A percentile compares a stretch with the other conserved stretches of the same genome.
These are phyloP conservation scores for Casuarius casuarius DNA, from an alignment of 2,113 vertebrate genomes.

Conservation along the genomic window DNA sequence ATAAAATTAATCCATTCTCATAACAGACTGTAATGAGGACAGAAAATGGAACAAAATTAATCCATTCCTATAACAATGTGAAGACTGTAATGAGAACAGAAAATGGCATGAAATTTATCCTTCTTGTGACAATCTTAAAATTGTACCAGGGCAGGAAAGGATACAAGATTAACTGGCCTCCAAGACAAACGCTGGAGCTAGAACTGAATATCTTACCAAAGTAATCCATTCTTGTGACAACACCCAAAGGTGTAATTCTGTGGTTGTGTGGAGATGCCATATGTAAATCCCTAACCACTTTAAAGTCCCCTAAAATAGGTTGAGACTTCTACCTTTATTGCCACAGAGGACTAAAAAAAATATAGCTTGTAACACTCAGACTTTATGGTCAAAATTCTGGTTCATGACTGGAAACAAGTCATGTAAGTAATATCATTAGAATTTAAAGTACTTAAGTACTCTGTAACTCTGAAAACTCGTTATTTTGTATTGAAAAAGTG, in stretches of 20 bases:
- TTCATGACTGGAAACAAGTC: not conserved
- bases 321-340: not conserved
- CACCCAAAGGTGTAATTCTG: not conserved
- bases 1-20: slow-evolving; percentile 82
- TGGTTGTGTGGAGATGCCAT: not conserved
- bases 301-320: slow-evolving; percentile 1
- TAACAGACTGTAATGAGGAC: slow-evolving; percentile 77
- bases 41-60: slow-evolving; percentile 81
- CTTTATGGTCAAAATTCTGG: not conserved
- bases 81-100: slow-evolving; percentile 78
- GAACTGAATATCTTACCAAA: slow-evolving; percentile 45
- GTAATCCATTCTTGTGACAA: slow-evolving; percentile 16
- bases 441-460: not conserved
- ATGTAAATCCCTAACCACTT: slow-evolving; percentile 35
- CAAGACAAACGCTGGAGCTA: slow-evolving; percentile 53
- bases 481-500: not conserved
- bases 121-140: slow-evolving; percentile 75
- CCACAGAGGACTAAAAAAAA: not conserved
- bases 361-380: not conserved
- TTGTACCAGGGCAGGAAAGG: slow-evolving; percentile 55
- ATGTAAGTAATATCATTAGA: not conserved
- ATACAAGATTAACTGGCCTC: slow-evolving; percentile 70
- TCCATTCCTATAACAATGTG: slow-evolving; percentile 76
- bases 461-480: not conserved
- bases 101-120: slow-evolving; percentile 80